Evolutionary conservation across 1,140 invertebrate genomes (phyloP), one percentile per base, ranked within the genome.

Genomic region (Ceratina australensis): DNA sequence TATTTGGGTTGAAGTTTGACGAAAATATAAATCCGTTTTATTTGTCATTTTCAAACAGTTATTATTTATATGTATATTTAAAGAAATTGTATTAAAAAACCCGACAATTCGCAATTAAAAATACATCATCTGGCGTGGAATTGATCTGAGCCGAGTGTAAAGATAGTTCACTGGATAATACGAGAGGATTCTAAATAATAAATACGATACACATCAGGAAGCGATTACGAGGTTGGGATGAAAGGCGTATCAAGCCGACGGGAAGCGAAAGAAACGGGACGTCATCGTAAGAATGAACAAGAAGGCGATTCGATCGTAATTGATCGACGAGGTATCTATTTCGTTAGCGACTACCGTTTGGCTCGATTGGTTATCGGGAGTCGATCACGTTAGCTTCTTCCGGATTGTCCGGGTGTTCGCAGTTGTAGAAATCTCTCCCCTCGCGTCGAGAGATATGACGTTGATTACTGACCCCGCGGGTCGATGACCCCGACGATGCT

Each of bases 361-460:
- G 28, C 59, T 78, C 65, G 82, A 84, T 84, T 78, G 82, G 83
- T 84, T 84, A 84, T 84, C 83, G 82, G 69, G 78, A 84, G 81
- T 84, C 82, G 83, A 84, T 84, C 78, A 74, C 24, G 67, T 47
- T 49, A 56, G 69, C 79, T 72, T 72, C 79, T 72, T 72, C 81
- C 79, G 68, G 72, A 74, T 75, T 10, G 78, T 65, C 68, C 68
- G 64, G 47, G 26, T 54, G 81, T 77, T 80, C 50, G 49, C 22
- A 78, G 72, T 84, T 63, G 82, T 84, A 84, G 82, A 80, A 84
- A 84, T 74, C 28, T 61, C 68, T 69, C 72, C 72, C 59, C 68
- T 83, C 74, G 76, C 67, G 83, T 71, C 85, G 83, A 85, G 78
- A 86, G 84, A 83, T 86, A 85, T 85, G 83, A 85, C 83, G 84